A percentile compares a stretch with the other conserved stretches of the same genome.
These are phyloP conservation scores for Hypsopygia costalis DNA, from an alignment of 2,888 invertebrate genomes.

Conservation along the genomic window DNA sequence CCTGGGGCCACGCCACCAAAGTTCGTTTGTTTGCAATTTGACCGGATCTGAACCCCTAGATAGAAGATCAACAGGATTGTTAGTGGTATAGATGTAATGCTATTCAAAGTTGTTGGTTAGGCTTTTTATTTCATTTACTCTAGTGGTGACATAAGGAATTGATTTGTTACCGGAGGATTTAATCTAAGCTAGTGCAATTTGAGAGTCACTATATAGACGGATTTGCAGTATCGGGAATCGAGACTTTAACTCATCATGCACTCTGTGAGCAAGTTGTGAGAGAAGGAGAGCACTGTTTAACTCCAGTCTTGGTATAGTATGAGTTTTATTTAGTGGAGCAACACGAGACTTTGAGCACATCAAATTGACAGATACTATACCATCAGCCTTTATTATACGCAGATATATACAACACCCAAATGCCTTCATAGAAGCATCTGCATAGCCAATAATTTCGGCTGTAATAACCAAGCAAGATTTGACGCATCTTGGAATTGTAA, in stretches of 20 bases:
- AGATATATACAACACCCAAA: background rate
- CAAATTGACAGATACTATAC: background rate
- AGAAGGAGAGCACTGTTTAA: background rate
- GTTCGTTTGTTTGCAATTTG: background rate
- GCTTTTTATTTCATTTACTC: background rate
- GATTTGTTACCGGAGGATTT: background rate
- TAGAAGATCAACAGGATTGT: background rate
- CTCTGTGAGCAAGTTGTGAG: too few species aligned
- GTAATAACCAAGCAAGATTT: background rate
- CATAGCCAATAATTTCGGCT: background rate
- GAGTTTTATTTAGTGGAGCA: background rate
- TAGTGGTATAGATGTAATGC: background rate
- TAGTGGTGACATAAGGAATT: background rate
- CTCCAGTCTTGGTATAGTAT: background rate
- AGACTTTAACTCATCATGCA: too few species aligned
- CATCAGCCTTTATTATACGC: background rate
- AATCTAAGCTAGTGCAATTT: conserved; percentile 2
- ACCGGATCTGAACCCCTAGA: background rate
- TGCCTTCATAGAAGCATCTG: conserved; percentile 1
- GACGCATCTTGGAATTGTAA: background rate
- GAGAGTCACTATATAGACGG: background rate
- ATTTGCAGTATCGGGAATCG: too few species aligned
- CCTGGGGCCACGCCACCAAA: background rate
- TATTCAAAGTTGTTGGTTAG: background rate
- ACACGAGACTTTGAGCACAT: background rate